These are phyloP conservation scores for Drosophila peninsularis DNA, from an alignment of 2,888 invertebrate genomes.

Conservation along the genomic window DNA sequence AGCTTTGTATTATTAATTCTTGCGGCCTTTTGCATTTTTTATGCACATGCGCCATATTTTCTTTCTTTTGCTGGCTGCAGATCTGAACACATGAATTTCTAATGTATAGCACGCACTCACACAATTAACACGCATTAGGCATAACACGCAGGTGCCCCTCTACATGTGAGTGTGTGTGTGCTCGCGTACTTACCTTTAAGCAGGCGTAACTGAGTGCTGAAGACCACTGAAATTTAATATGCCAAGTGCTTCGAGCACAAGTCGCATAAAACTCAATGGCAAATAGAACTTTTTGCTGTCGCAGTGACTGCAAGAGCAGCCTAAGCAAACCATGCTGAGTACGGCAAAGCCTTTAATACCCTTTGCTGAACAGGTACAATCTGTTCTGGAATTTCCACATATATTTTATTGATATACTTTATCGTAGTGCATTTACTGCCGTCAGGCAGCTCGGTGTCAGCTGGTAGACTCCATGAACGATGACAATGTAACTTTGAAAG, in stretches of 20 bases:
- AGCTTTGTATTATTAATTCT: constrained; percentile 53
- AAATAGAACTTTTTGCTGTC: constrained; percentile 33
- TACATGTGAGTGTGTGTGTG: not conserved
- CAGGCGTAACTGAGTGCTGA: constrained; percentile 13
- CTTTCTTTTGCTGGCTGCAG: constrained; percentile 4
- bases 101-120: constrained; percentile 37
- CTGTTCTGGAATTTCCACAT: not conserved
- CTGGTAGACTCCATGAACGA: not conserved
- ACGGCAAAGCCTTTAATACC: constrained; percentile 20
- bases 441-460: not conserved
- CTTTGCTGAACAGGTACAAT: constrained; percentile 6
- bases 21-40: constrained; percentile 50
- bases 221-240: constrained; percentile 40
- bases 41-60: constrained; percentile 9
- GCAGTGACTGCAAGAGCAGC: constrained; percentile 27
- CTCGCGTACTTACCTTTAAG: constrained; percentile 11
- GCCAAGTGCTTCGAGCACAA: constrained; percentile 29
- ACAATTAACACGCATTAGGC: constrained; percentile 47
- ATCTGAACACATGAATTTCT: constrained; percentile 28
- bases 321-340: constrained; percentile 1
- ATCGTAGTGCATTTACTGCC: not conserved
- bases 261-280: constrained; percentile 47
- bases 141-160: constrained; percentile 15
- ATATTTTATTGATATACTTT: not conserved
- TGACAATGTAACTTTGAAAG: not conserved